These are phyloP conservation scores for Athetis lepigone DNA, from an alignment of 2,888 invertebrate genomes.

Conservation along the genomic window DNA sequence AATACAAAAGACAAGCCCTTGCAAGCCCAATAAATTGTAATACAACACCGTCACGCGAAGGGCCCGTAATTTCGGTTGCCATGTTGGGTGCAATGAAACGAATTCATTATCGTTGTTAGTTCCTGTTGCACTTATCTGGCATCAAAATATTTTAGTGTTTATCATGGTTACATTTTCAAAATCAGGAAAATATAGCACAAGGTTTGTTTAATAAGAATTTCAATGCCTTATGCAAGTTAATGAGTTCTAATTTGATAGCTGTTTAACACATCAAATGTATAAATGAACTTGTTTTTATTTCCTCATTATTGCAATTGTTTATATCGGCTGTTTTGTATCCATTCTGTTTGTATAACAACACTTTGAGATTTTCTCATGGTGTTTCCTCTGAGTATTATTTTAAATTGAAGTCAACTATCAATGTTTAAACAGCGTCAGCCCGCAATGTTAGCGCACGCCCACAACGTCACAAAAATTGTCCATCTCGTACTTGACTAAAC, in stretches of 20 bases:
- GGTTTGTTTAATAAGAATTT: constrained; percentile 24
- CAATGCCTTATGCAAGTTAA: constrained; percentile 38
- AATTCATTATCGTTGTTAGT: constrained; percentile 54
- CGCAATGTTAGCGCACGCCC: constrained; percentile 79
- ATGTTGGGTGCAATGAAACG: constrained; percentile 53
- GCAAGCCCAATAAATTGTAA: constrained; percentile 75
- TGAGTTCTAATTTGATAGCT: constrained; percentile 46
- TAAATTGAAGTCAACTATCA: constrained; percentile 74
- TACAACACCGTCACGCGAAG: constrained; percentile 78
- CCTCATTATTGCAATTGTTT: constrained; percentile 22
- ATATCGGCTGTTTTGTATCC: constrained; percentile 17
- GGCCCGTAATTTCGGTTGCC: constrained; percentile 68
- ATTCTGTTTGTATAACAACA: constrained; percentile 18
- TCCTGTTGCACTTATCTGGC: constrained; percentile 49
- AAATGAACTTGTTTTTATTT: constrained; percentile 10
- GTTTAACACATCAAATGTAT: constrained; percentile 23
- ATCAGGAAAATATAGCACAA: constrained; percentile 21
- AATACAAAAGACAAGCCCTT: constrained; percentile 78
- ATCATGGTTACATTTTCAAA: constrained; percentile 12
- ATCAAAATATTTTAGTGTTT: constrained; percentile 22
- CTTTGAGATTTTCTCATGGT: constrained; percentile 40
- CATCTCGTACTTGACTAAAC: constrained; percentile 53
- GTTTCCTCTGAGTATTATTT: constrained; percentile 63
- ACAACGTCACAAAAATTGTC: constrained; percentile 64
- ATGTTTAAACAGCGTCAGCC: constrained; percentile 68